Evolutionary conservation across 2,113 vertebrate genomes (phyloP).

Genomic region (Bubo bubo): DNA sequence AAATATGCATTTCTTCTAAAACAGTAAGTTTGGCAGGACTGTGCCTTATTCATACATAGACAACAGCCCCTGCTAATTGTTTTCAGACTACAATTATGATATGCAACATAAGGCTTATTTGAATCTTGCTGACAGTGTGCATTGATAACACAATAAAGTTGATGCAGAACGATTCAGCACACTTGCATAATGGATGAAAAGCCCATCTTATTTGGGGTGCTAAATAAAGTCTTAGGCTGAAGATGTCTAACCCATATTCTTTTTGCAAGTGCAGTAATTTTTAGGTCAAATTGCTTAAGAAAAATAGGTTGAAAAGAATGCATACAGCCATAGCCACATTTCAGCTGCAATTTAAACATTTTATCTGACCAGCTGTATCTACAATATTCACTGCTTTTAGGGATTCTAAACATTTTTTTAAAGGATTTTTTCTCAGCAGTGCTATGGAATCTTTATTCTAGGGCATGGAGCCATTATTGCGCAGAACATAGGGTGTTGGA

Average conservation of each 20-base stretch:
- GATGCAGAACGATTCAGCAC: neutral
- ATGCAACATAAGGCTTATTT: neutral
- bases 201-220: neutral
- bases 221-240: constrained; percentile 5
- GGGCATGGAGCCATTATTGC: neutral
- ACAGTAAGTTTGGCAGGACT: neutral
- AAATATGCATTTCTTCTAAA: neutral
- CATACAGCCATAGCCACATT: neutral
- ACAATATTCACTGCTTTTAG: neutral
- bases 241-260: neutral
- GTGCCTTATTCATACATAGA: neutral
- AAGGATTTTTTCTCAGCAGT: neutral
- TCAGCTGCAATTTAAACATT: neutral
- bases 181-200: neutral
- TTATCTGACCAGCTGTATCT: neutral
- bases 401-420: neutral
- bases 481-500: neutral
- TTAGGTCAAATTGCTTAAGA: neutral
- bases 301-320: neutral
- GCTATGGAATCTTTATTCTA: neutral
- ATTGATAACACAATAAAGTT: neutral
- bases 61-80: neutral
- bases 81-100: neutral
- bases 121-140: neutral
- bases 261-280: neutral